phyloP scores from a whole-genome alignment of 2,113 vertebrate genomes.

The Stegastes partitus region DNA sequence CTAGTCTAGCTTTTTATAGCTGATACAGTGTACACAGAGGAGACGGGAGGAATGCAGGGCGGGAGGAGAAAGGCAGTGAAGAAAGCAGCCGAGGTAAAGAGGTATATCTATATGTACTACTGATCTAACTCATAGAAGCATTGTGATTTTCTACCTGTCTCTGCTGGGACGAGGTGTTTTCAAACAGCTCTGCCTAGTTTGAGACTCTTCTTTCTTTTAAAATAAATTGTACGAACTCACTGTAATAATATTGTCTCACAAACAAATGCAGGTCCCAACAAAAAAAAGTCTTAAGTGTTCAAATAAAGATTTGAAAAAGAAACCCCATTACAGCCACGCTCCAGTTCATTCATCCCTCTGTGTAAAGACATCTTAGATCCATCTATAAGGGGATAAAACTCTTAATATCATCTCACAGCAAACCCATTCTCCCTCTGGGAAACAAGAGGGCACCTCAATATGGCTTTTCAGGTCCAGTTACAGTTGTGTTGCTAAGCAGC shows the following conservation, averaged over 20 bases:
- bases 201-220: slow-evolving; percentile 37
- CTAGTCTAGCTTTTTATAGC: slow-evolving; percentile 71
- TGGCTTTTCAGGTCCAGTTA: slow-evolving; percentile 66
- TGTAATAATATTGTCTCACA: slow-evolving; percentile 53
- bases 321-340: slow-evolving; percentile 41
- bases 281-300: slow-evolving; percentile 34
- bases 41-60: slow-evolving; percentile 49
- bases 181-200: slow-evolving; percentile 37
- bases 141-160: slow-evolving; percentile 16
- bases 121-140: slow-evolving; percentile 38
- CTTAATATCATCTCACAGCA: slow-evolving; percentile 42
- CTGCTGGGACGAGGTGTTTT: slow-evolving; percentile 22
- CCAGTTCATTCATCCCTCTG: slow-evolving; percentile 24
- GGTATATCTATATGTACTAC: slow-evolving; percentile 36
- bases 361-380: slow-evolving; percentile 51
- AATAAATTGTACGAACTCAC: slow-evolving; percentile 49
- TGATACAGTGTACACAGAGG: slow-evolving; percentile 56
- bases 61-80: slow-evolving; percentile 37
- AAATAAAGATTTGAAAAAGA: slow-evolving; percentile 49
- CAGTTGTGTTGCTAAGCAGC: slow-evolving; percentile 68
- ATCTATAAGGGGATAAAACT: slow-evolving; percentile 53
- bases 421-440: slow-evolving; percentile 49
- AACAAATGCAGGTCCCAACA: slow-evolving; percentile 27
- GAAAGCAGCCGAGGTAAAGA: slow-evolving; percentile 32
- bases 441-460: slow-evolving; percentile 50